Evolutionary conservation across 2,797 vertebrate species (phyloP), one percentile per base, ranked within the genome.

Genomic region (Cottoperca gobio): DNA sequence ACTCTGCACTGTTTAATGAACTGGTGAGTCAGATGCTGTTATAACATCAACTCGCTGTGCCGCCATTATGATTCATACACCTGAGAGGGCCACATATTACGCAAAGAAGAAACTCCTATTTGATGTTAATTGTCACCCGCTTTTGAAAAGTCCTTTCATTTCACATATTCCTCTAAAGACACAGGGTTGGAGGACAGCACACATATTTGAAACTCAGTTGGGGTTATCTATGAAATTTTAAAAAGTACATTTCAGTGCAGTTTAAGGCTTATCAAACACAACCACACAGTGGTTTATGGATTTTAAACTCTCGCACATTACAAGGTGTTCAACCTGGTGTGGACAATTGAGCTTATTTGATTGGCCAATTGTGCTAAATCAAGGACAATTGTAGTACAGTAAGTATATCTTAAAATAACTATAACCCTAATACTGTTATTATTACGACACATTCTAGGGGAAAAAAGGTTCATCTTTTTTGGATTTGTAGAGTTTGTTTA

Each of bases 11-110:
- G 52, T 74, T 67, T 70, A 71, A 82, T 83, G 62, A 59, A 59
- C 68, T 31, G 50, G 45, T 78, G 70, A 74, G 73, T 82, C 75
- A 76, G 55, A 63, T 35, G 72, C 63, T 82, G 62, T 82, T 71
- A 78, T 86, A 66, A 76, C 69, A 54, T 33, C 39, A 8, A 62
- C 50, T 57, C 31, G 28, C 60, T 65, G 59, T 31, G 57, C 65
- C 73, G 59, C 79, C 42, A 71, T 81, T 35, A 35, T 23, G 24
- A 21, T 23, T 61, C 60, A 55, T 49, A 67, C 64, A 71, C 46
- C 64, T 61, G 58, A 67, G 58, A 59, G 55, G 55, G 42, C 31
- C 43, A 26, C 21, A 55, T 26, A 45, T 73, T 33, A 61, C 40
- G 60, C 43, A 59, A 68, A 60, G 37, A 63, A 71, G 31, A 70